Conservation (phyloP, 2,113 vertebrate genomes). For the Campylomormyrus numenius region DNA sequence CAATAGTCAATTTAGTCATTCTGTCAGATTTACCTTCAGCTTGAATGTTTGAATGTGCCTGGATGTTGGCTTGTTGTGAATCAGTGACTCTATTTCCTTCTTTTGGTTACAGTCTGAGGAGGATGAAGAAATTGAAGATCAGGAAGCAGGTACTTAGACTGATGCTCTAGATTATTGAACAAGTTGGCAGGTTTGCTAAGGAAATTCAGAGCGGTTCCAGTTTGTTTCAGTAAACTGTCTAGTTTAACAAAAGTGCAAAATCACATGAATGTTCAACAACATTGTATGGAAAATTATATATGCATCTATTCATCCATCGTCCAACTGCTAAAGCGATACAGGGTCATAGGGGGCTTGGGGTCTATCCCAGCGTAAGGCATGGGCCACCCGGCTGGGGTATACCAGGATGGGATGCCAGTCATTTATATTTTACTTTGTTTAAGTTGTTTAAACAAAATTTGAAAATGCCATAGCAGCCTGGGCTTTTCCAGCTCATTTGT, state of each 20-base stretch:
- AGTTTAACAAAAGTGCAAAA: not conserved
- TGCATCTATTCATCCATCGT: not conserved
- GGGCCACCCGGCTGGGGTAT: not conserved
- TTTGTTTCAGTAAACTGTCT: not conserved
- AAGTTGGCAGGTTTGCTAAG: not conserved
- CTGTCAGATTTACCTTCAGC: not conserved
- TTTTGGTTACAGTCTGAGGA: constrained; percentile 53
- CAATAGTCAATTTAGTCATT: not conserved
- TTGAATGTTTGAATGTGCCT: not conserved
- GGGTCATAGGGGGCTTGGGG: not conserved
- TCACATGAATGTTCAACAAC: not conserved
- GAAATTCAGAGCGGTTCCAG: not conserved
- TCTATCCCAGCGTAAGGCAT: not conserved
- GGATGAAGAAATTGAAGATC: constrained; percentile 67
- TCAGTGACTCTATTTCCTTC: not conserved
- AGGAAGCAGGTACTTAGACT: constrained; percentile 56
- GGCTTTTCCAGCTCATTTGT: not conserved
- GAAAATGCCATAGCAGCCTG: not conserved
- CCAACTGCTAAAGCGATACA: not conserved
- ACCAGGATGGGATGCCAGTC: not conserved
- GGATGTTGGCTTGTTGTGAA: not conserved
- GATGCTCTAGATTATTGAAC: not conserved
- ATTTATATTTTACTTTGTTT: not conserved
- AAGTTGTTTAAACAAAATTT: not conserved
- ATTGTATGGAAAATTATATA: not conserved